Conservation (phyloP, 2,888 invertebrate species). For the Marronus borbonicus region DNA sequence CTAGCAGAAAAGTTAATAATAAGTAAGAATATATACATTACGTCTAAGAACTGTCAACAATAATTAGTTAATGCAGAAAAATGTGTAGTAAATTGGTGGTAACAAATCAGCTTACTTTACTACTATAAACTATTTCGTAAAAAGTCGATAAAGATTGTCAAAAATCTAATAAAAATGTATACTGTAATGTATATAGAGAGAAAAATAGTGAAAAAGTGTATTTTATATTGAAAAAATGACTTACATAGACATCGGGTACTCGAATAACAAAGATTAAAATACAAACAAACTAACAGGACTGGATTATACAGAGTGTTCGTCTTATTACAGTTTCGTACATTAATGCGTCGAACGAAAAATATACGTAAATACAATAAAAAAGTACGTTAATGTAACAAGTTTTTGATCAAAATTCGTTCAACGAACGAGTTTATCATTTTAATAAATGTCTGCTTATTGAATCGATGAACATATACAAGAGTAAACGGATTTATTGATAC, state of each 20-base stretch:
- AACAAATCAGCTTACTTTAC: slow-evolving; percentile 28
- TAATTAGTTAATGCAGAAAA: slow-evolving; percentile 15
- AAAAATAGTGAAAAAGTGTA: slow-evolving; percentile 50
- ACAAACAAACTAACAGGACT: slow-evolving; percentile 47
- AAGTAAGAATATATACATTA: slow-evolving; percentile 24
- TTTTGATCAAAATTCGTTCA: too few species aligned
- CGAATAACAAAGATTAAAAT: slow-evolving; percentile 51
- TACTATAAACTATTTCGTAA: slow-evolving; percentile 15
- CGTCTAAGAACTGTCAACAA: slow-evolving; percentile 15
- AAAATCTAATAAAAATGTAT: slow-evolving; percentile 22
- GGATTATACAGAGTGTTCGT: slow-evolving; percentile 39
- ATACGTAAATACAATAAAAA: too few species aligned
- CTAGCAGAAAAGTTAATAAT: slow-evolving; percentile 21
- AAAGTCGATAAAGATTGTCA: slow-evolving; percentile 9
- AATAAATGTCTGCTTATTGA: too few species aligned
- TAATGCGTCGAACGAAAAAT: too few species aligned
- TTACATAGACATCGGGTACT: slow-evolving; percentile 53
- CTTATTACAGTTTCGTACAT: not conserved
- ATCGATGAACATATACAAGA: too few species aligned
- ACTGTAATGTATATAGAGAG: slow-evolving; percentile 37
- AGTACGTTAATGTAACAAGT: too few species aligned
- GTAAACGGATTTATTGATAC: too few species aligned
- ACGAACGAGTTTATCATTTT: too few species aligned
- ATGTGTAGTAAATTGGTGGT: not conserved
- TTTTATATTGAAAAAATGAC: slow-evolving; percentile 50